Evolutionary conservation across 2,888 invertebrate genomes (phyloP).

Genomic region (Hyposoter dolosus): DNA sequence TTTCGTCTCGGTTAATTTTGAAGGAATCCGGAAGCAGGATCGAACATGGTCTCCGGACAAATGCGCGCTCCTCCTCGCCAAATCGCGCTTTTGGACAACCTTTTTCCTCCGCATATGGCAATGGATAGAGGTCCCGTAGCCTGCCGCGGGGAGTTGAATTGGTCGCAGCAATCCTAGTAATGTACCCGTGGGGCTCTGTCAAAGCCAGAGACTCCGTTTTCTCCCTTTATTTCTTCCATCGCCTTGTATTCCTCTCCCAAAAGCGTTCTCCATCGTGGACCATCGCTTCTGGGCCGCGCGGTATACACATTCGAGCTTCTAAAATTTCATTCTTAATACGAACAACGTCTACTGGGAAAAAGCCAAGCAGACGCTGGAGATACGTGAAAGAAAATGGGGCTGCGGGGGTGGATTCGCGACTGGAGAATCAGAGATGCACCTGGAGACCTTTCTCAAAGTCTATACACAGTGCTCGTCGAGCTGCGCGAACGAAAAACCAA

Average conservation of each 20-base stretch:
- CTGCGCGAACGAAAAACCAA: neutral
- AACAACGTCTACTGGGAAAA: constrained; percentile 46
- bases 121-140: constrained; percentile 64
- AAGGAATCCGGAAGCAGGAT: neutral
- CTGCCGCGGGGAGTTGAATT: constrained; percentile 78
- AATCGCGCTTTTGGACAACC: constrained; percentile 56
- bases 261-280: constrained; percentile 10
- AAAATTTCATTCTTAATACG: constrained; percentile 78
- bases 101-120: constrained; percentile 49
- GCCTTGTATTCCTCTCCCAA: constrained; percentile 9
- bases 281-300: constrained; percentile 8
- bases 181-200: constrained; percentile 84
- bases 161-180: constrained; percentile 83
- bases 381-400: constrained; percentile 37
- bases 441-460: constrained; percentile 60
- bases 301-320: constrained; percentile 75
- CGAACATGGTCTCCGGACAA: too few species aligned
- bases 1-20: neutral
- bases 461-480: too few species aligned
- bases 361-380: constrained; percentile 14
- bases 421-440: constrained; percentile 65
- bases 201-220: constrained; percentile 75
- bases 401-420: neutral
- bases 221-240: neutral
- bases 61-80: too few species aligned